Conservation (phyloP, 2,113 vertebrate genomes). For the Baryphthengus martii region DNA sequence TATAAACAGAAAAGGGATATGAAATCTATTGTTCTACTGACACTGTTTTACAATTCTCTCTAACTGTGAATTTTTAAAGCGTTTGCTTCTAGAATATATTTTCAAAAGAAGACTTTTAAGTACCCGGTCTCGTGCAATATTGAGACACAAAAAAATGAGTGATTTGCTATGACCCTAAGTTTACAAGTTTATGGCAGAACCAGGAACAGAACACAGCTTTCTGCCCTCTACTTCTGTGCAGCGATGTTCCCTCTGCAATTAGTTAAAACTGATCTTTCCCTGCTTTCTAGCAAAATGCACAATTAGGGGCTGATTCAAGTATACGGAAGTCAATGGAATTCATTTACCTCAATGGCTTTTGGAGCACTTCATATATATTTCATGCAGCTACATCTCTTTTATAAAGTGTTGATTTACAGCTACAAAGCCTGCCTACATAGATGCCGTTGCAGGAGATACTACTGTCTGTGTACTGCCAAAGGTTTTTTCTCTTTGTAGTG, state of each 20-base stretch:
- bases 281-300: neutral
- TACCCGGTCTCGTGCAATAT: neutral
- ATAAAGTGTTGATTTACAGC: neutral
- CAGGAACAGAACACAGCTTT: neutral
- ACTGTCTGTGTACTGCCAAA: neutral
- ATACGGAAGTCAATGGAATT: neutral
- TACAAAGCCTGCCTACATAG: neutral
- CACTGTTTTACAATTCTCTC: neutral
- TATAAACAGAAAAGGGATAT: neutral
- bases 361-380: neutral
- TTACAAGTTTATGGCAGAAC: neutral
- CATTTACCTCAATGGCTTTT: neutral
- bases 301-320: neutral
- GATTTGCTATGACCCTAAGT: neutral
- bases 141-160: neutral
- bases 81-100: neutral
- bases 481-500: neutral
- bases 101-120: neutral
- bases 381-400: neutral
- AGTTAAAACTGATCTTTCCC: neutral
- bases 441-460: no score
- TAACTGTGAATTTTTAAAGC: neutral
- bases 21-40: neutral
- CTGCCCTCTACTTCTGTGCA: neutral
- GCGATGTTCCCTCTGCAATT: neutral